Evolutionary conservation across 2,113 vertebrate genomes (phyloP).

Genomic region (Rhynchomys soricoides): DNA sequence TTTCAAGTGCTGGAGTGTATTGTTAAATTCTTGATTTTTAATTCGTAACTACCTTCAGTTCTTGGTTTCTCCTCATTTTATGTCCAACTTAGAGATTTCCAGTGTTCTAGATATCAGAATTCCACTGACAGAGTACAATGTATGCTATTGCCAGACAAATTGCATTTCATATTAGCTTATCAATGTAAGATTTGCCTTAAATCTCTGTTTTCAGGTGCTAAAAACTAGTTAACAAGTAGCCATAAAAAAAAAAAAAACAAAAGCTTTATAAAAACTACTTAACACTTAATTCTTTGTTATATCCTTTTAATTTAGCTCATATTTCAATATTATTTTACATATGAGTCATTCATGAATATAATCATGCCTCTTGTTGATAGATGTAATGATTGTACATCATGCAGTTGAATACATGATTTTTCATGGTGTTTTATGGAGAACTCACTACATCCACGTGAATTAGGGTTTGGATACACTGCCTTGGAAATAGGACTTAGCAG

Average conservation of each 20-base stretch:
- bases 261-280: background rate
- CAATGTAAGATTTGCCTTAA: constrained; percentile 33
- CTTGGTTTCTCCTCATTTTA: background rate
- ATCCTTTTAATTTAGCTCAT: background rate
- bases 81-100: constrained; percentile 25
- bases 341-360: background rate
- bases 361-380: background rate
- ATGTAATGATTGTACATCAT: background rate
- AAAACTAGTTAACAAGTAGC: background rate
- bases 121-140: background rate
- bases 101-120: background rate
- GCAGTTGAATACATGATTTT: background rate
- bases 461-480: background rate
- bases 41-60: background rate
- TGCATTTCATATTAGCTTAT: background rate
- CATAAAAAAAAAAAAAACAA: too few species aligned
- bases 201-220: constrained; percentile 32
- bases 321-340: background rate
- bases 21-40: constrained; percentile 42
- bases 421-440: background rate
- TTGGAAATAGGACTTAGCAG: background rate
- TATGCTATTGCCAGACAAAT: background rate
- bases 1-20: background rate
- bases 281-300: background rate
- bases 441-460: background rate